phyloP scores from a whole-genome alignment of 1,140 invertebrate genomes.

The Leptinotarsa undecemlineata region DNA sequence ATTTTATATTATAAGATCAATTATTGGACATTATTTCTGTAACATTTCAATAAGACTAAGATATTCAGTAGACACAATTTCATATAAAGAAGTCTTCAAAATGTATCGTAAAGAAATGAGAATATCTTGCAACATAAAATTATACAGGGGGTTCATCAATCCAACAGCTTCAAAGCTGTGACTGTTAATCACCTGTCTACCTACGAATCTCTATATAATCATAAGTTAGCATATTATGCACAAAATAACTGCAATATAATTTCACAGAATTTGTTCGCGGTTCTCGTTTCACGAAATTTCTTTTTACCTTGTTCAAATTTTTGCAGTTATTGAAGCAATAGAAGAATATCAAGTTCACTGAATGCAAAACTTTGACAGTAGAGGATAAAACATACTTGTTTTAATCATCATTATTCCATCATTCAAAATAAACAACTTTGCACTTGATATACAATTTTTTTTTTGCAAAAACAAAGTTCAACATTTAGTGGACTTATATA shows the following conservation, averaged over 20 bases:
- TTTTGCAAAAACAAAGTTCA: no score
- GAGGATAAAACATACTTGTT: no score
- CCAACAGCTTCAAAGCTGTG: conserved; percentile 50
- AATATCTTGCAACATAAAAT: conserved; percentile 18
- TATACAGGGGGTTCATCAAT: conserved; percentile 50
- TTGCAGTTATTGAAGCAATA: no score
- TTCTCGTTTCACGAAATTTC: conserved; percentile 25
- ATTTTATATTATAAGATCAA: conserved; percentile 24
- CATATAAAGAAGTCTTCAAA: background rate
- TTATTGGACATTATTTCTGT: no score
- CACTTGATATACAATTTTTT: no score
- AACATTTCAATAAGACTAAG: no score
- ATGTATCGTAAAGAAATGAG: conserved; percentile 18
- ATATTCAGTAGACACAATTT: background rate
- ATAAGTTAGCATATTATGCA: conserved; percentile 24
- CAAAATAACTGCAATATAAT: conserved; percentile 13
- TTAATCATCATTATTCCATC: no score
- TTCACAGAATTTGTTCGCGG: background rate
- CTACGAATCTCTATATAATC: conserved; percentile 38
- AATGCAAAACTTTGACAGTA: no score
- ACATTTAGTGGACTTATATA: no score
- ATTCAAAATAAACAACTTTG: no score
- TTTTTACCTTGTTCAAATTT: conserved; percentile 29
- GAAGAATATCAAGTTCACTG: no score
- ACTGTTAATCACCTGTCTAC: conserved; percentile 49